phyloP scores from a whole-genome alignment of 2,113 vertebrate genomes.

The Haplochromis vanheusdeni region DNA sequence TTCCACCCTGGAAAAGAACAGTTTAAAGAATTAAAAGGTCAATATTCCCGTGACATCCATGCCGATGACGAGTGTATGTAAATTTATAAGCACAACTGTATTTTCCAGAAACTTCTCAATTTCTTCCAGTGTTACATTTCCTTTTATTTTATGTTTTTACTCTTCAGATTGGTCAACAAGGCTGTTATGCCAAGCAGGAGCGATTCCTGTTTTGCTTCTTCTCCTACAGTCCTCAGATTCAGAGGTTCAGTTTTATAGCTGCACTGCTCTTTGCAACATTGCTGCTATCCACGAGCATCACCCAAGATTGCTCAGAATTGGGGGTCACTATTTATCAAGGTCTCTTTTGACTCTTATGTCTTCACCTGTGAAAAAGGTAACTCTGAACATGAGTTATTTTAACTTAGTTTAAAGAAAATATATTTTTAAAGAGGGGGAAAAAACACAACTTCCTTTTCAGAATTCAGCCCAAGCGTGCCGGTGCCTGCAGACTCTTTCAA shows the following conservation, averaged over 20 bases:
- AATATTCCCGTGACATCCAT: neutral
- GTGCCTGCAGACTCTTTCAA: constrained; percentile 73
- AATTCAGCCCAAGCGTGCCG: constrained; percentile 76
- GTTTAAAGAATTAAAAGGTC: neutral
- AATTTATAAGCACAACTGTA: neutral
- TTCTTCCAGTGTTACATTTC: neutral
- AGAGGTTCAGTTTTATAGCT: constrained; percentile 79
- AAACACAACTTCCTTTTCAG: constrained; percentile 28
- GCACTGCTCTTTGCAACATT: constrained; percentile 74
- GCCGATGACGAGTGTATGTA: neutral
- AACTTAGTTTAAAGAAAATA: neutral
- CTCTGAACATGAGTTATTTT: neutral
- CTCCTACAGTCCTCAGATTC: constrained; percentile 75
- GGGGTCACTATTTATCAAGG: constrained; percentile 61
- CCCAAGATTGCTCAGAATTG: constrained; percentile 56
- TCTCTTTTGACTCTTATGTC: constrained; percentile 72
- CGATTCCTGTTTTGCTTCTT: constrained; percentile 68
- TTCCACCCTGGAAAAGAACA: neutral
- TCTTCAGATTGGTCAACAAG: constrained; percentile 65
- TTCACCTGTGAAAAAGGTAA: constrained; percentile 75
- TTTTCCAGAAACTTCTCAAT: neutral
- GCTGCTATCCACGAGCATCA: constrained; percentile 62
- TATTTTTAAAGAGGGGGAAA: fast-evolving
- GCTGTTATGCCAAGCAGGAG: constrained; percentile 72
- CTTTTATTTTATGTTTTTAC: neutral